Percentiles rank a stretch among this genome's conserved stretches.
Conservation (phyloP, 2,113 vertebrate genomes). For the Percina caprodes region DNA sequence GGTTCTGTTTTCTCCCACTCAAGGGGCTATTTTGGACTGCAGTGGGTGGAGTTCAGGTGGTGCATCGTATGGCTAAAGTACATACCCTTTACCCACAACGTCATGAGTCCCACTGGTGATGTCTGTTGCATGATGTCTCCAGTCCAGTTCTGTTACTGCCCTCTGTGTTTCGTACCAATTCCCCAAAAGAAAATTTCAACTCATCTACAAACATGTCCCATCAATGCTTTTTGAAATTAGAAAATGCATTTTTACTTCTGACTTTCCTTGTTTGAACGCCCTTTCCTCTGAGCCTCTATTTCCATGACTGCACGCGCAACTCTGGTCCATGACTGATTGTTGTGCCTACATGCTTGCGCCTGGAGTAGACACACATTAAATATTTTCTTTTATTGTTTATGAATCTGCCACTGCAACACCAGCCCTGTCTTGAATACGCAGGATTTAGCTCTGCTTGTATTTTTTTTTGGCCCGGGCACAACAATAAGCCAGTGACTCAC, state of each 20-base stretch:
- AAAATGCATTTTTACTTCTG: conserved; percentile 15
- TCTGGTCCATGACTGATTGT: conserved; percentile 57
- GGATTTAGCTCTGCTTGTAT: conserved; percentile 67
- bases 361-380: conserved; percentile 52
- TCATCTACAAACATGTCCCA: not conserved
- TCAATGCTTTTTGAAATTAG: conserved; percentile 18
- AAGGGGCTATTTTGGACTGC: conserved; percentile 67
- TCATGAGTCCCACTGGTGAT: conserved; percentile 10
- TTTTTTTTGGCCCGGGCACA: conserved; percentile 63
- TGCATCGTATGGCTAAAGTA: conserved; percentile 56
- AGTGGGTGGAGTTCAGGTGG: conserved; percentile 74
- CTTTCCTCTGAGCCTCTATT: conserved; percentile 6
- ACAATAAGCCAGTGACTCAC: conserved; percentile 69
- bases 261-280: conserved; percentile 43
- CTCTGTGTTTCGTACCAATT: not conserved
- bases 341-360: conserved; percentile 63
- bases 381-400: conserved; percentile 44
- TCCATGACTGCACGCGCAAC: not conserved
- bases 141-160: not conserved
- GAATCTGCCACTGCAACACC: conserved; percentile 51
- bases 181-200: not conserved
- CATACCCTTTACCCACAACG: conserved; percentile 26
- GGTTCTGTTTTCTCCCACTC: conserved; percentile 69
- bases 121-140: not conserved
- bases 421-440: conserved; percentile 46